phyloP scores from a whole-genome alignment of 2,113 vertebrate genomes.

The Anarrhichthys ocellatus region DNA sequence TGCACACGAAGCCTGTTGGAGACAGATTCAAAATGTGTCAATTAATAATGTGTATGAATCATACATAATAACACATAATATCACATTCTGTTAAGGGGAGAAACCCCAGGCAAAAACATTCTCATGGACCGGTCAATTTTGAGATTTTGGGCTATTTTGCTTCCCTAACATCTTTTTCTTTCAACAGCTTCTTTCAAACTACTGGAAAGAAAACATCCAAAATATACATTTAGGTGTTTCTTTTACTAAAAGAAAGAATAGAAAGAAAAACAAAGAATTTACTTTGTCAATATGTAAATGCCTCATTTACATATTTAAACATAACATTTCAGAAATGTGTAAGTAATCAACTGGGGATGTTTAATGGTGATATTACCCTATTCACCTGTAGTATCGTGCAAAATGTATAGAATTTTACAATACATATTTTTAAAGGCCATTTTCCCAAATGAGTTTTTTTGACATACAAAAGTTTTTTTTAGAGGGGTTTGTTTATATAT shows the following conservation, averaged over 20 bases:
- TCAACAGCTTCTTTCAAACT: too few relatives aligned
- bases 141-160: background rate
- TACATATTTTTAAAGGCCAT: background rate
- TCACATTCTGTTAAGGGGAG: background rate
- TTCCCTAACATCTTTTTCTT: too few relatives aligned
- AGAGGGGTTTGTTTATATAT: background rate
- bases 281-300: too few relatives aligned
- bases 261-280: too few relatives aligned
- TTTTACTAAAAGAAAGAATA: too few relatives aligned
- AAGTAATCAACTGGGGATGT: background rate
- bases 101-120: background rate
- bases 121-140: background rate
- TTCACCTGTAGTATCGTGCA: background rate
- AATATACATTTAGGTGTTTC: background rate
- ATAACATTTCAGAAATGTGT: background rate
- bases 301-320: background rate
- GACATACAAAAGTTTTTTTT: background rate
- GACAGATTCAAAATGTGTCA: conserved; percentile 1
- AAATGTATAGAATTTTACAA: background rate
- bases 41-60: background rate
- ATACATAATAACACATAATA: background rate
- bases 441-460: too few relatives aligned
- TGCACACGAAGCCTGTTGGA: conserved; percentile 89
- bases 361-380: background rate
- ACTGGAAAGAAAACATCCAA: background rate